A percentile compares a stretch with the other conserved stretches of the same genome.
phyloP scores from a whole-genome alignment of 2,888 invertebrate genomes.

The Drosophila meridiana region DNA sequence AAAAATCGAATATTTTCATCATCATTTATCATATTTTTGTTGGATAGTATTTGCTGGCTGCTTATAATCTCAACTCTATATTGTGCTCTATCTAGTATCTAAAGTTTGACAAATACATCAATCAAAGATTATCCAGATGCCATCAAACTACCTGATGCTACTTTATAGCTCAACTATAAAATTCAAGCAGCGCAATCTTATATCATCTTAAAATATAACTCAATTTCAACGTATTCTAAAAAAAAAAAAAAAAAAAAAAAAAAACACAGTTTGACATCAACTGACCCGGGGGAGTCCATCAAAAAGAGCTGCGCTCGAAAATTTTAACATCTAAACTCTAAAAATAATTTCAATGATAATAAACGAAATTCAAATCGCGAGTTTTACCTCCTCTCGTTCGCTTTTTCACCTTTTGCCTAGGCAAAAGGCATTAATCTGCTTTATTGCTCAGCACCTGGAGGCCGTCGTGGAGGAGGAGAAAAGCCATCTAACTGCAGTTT shows the following conservation, averaged over 20 bases:
- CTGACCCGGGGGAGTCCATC: neutral
- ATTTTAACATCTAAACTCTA: neutral
- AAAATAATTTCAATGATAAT: slow-evolving; percentile 2
- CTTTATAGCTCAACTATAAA: neutral
- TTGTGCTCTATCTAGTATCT: no score
- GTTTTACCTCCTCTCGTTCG: neutral
- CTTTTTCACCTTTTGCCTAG: neutral
- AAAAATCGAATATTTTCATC: no score
- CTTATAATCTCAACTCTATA: no score
- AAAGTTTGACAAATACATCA: no score
- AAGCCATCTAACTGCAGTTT: slow-evolving; percentile 41
- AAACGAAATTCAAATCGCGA: neutral
- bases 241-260: neutral
- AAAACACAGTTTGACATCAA: neutral
- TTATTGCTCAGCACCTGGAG: neutral
- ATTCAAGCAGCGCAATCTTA: neutral
- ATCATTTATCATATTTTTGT: no score
- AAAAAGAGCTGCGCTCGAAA: neutral
- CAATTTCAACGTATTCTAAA: neutral
- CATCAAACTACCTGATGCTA: no score
- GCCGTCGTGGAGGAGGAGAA: neutral
- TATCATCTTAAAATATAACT: neutral
- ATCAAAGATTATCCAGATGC: no score
- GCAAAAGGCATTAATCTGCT: neutral
- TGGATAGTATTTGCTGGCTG: no score